phyloP scores from a whole-genome alignment of 2,888 invertebrate genomes.

The Aleiodes alternator region DNA sequence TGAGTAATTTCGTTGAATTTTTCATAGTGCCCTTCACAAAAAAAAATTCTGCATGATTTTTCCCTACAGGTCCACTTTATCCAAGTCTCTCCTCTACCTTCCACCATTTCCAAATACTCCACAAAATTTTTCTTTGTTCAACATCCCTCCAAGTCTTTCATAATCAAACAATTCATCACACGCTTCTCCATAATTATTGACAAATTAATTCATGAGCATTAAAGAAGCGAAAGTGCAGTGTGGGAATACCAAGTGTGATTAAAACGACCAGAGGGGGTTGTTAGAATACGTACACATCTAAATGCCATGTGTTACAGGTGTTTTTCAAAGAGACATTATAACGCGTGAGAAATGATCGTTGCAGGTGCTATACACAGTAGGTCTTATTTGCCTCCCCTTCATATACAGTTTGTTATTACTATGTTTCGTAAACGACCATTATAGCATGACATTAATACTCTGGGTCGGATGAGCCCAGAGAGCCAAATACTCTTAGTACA shows the following conservation, averaged over 20 bases:
- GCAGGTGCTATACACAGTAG: conserved; percentile 9
- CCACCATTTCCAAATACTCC: too few relatives aligned
- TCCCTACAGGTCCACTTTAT: too few relatives aligned
- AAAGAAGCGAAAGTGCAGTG: neutral
- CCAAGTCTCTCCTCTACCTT: too few relatives aligned
- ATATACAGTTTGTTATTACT: conserved; percentile 60
- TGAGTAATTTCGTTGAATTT: too few relatives aligned
- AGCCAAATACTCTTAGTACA: conserved; percentile 2
- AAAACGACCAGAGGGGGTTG: conserved; percentile 17
- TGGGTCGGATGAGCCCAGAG: neutral
- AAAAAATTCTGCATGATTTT: too few relatives aligned
- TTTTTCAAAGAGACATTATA: conserved; percentile 13
- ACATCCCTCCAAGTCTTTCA: too few relatives aligned
- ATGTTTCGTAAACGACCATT: conserved; percentile 64
- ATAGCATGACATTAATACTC: conserved; percentile 50
- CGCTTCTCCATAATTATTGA: too few relatives aligned
- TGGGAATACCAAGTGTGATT: conserved; percentile 21
- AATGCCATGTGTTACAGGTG: conserved; percentile 32
- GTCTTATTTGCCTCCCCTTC: conserved; percentile 9
- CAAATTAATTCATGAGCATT: conserved; percentile 11
- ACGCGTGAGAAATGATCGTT: conserved; percentile 30
- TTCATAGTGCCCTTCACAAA: too few relatives aligned
- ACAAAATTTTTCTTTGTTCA: too few relatives aligned
- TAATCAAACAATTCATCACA: too few relatives aligned
- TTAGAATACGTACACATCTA: conserved; percentile 3